phyloP scores from a whole-genome alignment of 2,888 invertebrate genomes.

The Dicranocentrus wangi region DNA sequence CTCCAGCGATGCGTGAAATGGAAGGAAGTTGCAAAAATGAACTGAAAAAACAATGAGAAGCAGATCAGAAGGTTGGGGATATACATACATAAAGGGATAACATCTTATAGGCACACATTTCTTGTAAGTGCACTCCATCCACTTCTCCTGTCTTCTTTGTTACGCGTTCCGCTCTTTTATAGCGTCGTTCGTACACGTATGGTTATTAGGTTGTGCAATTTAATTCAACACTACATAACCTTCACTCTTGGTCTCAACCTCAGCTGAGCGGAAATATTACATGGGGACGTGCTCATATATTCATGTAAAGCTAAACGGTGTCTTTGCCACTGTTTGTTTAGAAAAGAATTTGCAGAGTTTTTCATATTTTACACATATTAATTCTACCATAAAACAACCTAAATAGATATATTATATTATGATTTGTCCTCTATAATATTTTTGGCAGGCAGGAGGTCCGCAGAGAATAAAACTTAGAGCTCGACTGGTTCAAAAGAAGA shows the following conservation, averaged over 20 bases:
- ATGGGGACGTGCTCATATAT: constrained; percentile 30
- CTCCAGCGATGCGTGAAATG: constrained; percentile 57
- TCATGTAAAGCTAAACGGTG: constrained; percentile 19
- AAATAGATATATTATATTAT: not conserved
- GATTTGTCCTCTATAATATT: no score
- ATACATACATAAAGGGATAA: not conserved
- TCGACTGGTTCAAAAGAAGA: not conserved
- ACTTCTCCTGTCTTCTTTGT: constrained; percentile 56
- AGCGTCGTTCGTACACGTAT: constrained; percentile 49
- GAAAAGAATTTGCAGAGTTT: no score
- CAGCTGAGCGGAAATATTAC: constrained; percentile 63
- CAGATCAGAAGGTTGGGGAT: constrained; percentile 57
- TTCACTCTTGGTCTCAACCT: constrained; percentile 65
- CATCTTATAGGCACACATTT: not conserved
- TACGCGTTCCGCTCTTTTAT: constrained; percentile 51
- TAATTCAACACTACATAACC: constrained; percentile 52
- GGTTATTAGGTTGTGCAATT: constrained; percentile 60
- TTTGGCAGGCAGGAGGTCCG: no score
- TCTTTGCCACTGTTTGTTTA: constrained; percentile 41
- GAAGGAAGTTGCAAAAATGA: constrained; percentile 66
- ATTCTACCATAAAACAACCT: no score
- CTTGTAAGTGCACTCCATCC: not conserved
- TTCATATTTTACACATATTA: no score
- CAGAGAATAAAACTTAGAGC: not conserved
- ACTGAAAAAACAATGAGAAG: constrained; percentile 65